Base-by-base conservation (phyloP, 2,797 vertebrate species). In the Muscicapa comitata region DNA sequence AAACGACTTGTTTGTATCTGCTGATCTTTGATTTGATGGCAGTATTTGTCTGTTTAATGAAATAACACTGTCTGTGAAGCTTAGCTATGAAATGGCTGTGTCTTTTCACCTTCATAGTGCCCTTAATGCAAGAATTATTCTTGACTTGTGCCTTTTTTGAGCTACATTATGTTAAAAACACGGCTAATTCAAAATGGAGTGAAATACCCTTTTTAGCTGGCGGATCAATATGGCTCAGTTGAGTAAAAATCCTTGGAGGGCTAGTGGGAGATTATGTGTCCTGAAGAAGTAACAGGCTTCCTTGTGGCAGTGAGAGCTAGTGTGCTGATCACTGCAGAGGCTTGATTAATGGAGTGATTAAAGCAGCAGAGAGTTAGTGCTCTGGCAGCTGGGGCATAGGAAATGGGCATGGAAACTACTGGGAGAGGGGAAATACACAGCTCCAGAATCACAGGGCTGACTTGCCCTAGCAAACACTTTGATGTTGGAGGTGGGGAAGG, bases 331-430 rank as follows among this genome's bases (percentile, higher is more conserved):
- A 86, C 83, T 91, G 90, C 88, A 88, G 66, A 94, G 92, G 74
- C 82, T 94, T 96, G 97, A 97, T 95, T 96, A 95, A 97, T 96
- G 95, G 95, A 95, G 95, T 96, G 94, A 94, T 96, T 95, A 95
- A 95, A 96, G 92, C 71, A 83, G 92, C 93, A 92, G 85, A 94
- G 94, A 93, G 92, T 89, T 93, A 96, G 83, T 79, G 91, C 86
- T 97, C 90, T 95, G 96, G 95, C 96, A 96, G 87, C 92, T 95
- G 91, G 92, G 96, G 86, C 93, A 92, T 95, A 96, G 96, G 96
- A 97, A 97, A 95, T 95, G 94, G 95, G 95, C 93, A 96, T 93
- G 87, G 92, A 94, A 95, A 95, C 90, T 94, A 94, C 91, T 72
- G 84, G 85, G 92, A 96, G 75, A 94, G 91, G 93, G 93, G 92